Conservation (phyloP, 2,797 vertebrate species). For the Lateolabrax maculatus region DNA sequence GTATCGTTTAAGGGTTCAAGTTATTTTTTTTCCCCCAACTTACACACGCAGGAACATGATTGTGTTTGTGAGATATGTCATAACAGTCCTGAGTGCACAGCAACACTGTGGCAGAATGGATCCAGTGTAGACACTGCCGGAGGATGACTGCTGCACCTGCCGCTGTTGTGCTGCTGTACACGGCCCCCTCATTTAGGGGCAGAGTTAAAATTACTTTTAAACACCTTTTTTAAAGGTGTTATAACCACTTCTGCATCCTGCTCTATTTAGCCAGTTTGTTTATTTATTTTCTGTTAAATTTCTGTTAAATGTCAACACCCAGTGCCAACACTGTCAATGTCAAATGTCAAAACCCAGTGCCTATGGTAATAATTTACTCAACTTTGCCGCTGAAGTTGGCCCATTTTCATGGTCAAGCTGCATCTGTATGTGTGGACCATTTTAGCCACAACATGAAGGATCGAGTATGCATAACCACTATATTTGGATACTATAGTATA, state of each 20-base stretch:
- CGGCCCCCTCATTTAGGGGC: background rate
- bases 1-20: background rate
- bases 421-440: background rate
- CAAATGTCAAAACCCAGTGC: background rate
- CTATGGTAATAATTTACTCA: background rate
- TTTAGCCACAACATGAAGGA: background rate
- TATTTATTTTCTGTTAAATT: background rate
- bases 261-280: background rate
- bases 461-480: constrained; percentile 1
- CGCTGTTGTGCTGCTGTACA: constrained; percentile 14
- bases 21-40: background rate
- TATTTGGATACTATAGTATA: background rate
- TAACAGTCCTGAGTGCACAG: constrained; percentile 5
- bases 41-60: background rate
- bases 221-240: too few species aligned
- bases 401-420: background rate
- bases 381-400: background rate
- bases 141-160: constrained; percentile 32
- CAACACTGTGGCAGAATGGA: background rate
- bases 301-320: background rate
- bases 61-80: constrained; percentile 2
- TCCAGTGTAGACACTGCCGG: constrained; percentile 1
- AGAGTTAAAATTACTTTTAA: too few species aligned
- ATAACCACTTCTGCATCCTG: background rate
- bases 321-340: too few species aligned